Conservation (phyloP, 2,888 invertebrate genomes). For the Cremastobaeus sp. region DNA sequence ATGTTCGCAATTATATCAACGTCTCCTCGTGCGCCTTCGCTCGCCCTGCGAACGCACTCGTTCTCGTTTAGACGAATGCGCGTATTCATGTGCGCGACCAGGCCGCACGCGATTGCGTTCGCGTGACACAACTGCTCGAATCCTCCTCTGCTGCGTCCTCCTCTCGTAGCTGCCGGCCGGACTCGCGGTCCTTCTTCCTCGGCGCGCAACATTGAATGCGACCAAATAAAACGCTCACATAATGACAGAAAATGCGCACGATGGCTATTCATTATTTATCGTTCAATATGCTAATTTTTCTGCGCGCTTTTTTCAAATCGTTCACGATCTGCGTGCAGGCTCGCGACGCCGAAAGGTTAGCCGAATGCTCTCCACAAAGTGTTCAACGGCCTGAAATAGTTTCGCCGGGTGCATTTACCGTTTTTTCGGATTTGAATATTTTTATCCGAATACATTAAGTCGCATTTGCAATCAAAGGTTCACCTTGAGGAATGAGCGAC, state of each 20-base stretch:
- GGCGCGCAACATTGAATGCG: constrained; percentile 40
- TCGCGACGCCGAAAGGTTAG: too few species aligned
- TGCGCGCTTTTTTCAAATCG: background rate
- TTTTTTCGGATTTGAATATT: too few species aligned
- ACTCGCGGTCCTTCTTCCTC: constrained; percentile 11
- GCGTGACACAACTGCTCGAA: constrained; percentile 63
- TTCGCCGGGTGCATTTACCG: too few species aligned
- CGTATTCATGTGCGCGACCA: constrained; percentile 28
- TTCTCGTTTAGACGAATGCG: constrained; percentile 43
- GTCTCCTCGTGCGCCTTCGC: constrained; percentile 39
- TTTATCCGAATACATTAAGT: too few species aligned
- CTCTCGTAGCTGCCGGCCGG: constrained; percentile 22
- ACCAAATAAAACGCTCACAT: constrained; percentile 47
- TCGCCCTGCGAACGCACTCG: constrained; percentile 12
- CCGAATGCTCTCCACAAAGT: too few species aligned
- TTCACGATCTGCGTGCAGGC: too few species aligned
- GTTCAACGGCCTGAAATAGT: too few species aligned
- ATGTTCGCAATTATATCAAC: constrained; percentile 55
- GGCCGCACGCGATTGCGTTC: constrained; percentile 63
- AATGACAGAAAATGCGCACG: constrained; percentile 55
- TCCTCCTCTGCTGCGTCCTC: constrained; percentile 24
- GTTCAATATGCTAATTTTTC: constrained; percentile 52
- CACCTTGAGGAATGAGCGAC: too few species aligned
- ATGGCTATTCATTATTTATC: constrained; percentile 56
- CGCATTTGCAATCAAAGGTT: too few species aligned